Base-by-base conservation (phyloP, 2,113 vertebrate species). In the Oreochromis tanganicae region DNA sequence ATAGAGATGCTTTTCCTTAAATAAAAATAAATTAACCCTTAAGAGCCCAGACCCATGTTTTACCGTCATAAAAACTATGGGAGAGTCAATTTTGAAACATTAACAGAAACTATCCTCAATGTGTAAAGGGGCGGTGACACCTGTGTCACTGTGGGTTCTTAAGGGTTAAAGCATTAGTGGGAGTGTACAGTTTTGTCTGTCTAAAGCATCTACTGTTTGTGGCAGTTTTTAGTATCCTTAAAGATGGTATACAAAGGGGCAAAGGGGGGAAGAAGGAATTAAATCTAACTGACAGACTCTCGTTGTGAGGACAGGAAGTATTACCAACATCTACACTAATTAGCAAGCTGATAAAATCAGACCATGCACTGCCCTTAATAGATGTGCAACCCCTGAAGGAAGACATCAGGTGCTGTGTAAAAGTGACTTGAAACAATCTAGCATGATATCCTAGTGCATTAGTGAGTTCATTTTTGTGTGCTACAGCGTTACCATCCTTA, bases 271-370 rank as follows among this genome's bases (percentile, higher is more conserved):
- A 71, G 16, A 66, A 78, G 71, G 57, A 89, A 91, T 84, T 84
- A 46, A 83, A 83, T 89, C 24, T 56, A 34, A 81, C 59, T 71
- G 80, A 82, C 86, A 87, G 79, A 38, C 48, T 87, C 43, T 80
- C 61, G 3, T 80, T 78, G 27, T 46, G 61, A 82, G 50, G 80
- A 73, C 90, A 81, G 41, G 66, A 57, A 85, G 56, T 55, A 59
- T 79, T 57, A 89, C 84, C 56, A 66, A 59, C 66, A 85, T 73
- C 63, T 66, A 79, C 50, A 78, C 63, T 84, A 87, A 93, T 79
- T 63, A 87, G 73, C 55, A 17, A 17, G 32, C 32, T 29, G 24
- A 83, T 83, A 52, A 79, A 88, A 90, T 87, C 78, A 79, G 12
- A 86, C 55, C 78, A 59, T 12, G 66, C 34, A 41, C 27, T 61